phyloP scores from a whole-genome alignment of 2,888 invertebrate genomes.

The Chloroclysta siterata region DNA sequence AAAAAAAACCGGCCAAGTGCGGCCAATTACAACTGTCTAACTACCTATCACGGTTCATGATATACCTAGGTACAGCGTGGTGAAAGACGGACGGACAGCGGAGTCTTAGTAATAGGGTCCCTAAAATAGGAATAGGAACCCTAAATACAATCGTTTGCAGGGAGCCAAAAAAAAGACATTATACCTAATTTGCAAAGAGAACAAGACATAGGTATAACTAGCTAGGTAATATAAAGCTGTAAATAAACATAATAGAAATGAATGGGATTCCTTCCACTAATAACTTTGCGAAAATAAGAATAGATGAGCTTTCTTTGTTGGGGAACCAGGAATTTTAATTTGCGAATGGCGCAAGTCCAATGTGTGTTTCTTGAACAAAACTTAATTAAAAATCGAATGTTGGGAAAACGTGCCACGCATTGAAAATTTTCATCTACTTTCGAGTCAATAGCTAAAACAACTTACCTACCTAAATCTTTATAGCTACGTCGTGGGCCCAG shows the following conservation, averaged over 20 bases:
- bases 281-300: conserved; percentile 43
- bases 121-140: too few relatives aligned
- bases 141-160: too few relatives aligned
- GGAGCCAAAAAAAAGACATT: conserved; percentile 6
- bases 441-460: neutral
- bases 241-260: conserved; percentile 32
- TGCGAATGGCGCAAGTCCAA: conserved; percentile 40
- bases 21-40: too few relatives aligned
- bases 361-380: conserved; percentile 32
- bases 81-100: too few relatives aligned
- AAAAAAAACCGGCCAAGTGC: too few relatives aligned
- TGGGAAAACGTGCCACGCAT: conserved; percentile 11
- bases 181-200: conserved; percentile 3
- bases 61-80: too few relatives aligned
- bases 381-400: conserved; percentile 34
- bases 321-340: conserved; percentile 49
- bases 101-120: too few relatives aligned
- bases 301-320: conserved; percentile 46
- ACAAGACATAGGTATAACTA: neutral
- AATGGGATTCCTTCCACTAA: conserved; percentile 38
- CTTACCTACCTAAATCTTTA: neutral
- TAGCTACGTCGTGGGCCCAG: too few relatives aligned
- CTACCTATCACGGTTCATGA: too few relatives aligned
- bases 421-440: neutral
- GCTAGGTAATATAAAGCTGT: conserved; percentile 1